Conservation (phyloP, 2,888 invertebrate genomes). For the Brachynemurus nebulosus region DNA sequence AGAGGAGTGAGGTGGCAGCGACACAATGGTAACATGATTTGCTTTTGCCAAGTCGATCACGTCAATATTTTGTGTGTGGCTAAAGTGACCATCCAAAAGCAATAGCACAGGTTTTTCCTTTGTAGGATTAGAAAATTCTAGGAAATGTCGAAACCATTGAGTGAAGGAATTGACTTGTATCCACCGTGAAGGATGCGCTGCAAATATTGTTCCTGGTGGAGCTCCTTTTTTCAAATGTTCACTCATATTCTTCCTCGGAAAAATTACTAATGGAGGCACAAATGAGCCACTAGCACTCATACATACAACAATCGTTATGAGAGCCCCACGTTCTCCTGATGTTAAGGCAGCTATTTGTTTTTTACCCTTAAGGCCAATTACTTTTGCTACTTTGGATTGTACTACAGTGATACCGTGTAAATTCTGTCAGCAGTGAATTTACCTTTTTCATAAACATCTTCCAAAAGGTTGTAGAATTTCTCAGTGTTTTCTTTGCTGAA, state of each 20-base stretch:
- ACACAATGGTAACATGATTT: slow-evolving; percentile 24
- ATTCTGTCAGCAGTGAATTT: not conserved
- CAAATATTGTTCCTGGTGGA: slow-evolving; percentile 20
- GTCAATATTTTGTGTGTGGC: slow-evolving; percentile 23
- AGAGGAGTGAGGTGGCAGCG: slow-evolving; percentile 24
- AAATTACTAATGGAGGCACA: slow-evolving; percentile 26
- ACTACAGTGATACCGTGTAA: slow-evolving; percentile 22
- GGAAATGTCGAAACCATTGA: slow-evolving; percentile 17
- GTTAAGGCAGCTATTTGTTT: slow-evolving; percentile 23
- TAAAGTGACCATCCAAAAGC: slow-evolving; percentile 22
- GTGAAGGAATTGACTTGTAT: slow-evolving; percentile 15
- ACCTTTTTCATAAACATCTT: not conserved
- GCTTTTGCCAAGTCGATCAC: slow-evolving; percentile 23
- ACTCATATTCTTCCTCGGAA: slow-evolving; percentile 22
- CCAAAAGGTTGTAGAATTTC: not conserved
- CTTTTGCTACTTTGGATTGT: slow-evolving; percentile 19
- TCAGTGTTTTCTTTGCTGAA: not conserved
- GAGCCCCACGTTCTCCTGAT: slow-evolving; percentile 24
- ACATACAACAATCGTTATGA: slow-evolving; percentile 21
- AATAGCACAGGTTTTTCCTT: slow-evolving; percentile 16
- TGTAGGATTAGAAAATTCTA: slow-evolving; percentile 14
- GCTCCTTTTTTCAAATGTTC: slow-evolving; percentile 21
- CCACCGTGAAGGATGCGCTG: slow-evolving; percentile 17
- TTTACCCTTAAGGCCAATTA: slow-evolving; percentile 24
- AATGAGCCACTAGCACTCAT: slow-evolving; percentile 24